A percentile compares a stretch with the other conserved stretches of the same genome.
Evolutionary conservation across 2,797 vertebrate species (phyloP).

Genomic region (Distichodus sexfasciatus): DNA sequence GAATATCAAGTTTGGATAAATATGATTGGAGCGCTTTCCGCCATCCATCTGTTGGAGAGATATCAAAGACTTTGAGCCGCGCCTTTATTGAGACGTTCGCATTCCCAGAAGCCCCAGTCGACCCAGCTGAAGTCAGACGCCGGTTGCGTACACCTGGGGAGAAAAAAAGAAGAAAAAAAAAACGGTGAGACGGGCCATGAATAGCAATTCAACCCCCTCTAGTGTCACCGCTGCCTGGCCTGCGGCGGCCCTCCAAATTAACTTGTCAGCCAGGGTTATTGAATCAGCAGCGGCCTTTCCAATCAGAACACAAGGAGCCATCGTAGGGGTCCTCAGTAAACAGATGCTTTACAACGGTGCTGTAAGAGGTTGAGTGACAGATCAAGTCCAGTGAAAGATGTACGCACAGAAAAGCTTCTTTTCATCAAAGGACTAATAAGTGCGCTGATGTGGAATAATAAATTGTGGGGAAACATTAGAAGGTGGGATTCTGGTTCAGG

Average conservation of each 20-base stretch:
- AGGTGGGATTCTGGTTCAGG: neutral
- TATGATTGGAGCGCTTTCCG: conserved; percentile 13
- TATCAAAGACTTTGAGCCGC: conserved; percentile 24
- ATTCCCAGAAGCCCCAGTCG: conserved; percentile 20
- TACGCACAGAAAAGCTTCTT: neutral
- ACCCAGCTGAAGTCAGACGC: conserved; percentile 34
- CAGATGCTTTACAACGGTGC: neutral
- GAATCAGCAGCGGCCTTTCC: conserved; percentile 17
- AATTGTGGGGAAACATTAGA: neutral
- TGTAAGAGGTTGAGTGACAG: neutral
- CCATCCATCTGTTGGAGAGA: conserved; percentile 9
- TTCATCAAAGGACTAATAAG: no score
- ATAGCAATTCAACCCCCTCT: conserved; percentile 37
- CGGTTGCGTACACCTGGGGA: conserved; percentile 21
- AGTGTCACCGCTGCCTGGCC: conserved; percentile 15
- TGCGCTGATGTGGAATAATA: no score
- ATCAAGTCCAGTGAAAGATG: neutral
- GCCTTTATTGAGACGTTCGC: conserved; percentile 21
- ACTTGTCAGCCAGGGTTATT: conserved; percentile 33
- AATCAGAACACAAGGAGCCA: conserved; percentile 7
- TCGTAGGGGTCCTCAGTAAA: conserved; percentile 3
- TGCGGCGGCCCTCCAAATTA: conserved; percentile 7
- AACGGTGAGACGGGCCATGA: conserved; percentile 22
- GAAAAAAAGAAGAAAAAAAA: no score
- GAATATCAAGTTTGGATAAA: conserved; percentile 31